Evolutionary conservation across 2,888 invertebrate genomes (phyloP).

Genomic region (Pyrrhosoma nymphula): DNA sequence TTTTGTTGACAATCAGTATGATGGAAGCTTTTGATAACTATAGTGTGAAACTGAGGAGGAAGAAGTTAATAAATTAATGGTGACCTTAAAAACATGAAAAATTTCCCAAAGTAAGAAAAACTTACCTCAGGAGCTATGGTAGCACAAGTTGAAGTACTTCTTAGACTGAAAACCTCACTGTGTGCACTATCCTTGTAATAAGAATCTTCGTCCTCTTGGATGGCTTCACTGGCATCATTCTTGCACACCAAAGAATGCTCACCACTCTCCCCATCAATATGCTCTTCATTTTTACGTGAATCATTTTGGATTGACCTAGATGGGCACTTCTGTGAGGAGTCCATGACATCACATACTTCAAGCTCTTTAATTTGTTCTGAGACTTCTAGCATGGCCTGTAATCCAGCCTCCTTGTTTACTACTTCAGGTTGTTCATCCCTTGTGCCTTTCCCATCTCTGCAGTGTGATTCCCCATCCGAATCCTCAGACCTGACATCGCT

Average conservation of each 20-base stretch:
- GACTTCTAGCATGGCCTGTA: slow-evolving; percentile 69
- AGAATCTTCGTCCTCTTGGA: not conserved
- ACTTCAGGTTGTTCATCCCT: slow-evolving; percentile 68
- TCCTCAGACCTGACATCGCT: slow-evolving; percentile 80
- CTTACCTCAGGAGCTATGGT: slow-evolving; percentile 93
- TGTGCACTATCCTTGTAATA: slow-evolving; percentile 66
- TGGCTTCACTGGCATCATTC: not conserved
- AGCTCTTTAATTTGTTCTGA: slow-evolving; percentile 72
- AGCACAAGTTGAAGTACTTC: slow-evolving; percentile 83
- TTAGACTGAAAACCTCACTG: slow-evolving; percentile 73
- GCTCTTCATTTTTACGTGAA: slow-evolving; percentile 74
- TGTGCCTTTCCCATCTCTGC: slow-evolving; percentile 80
- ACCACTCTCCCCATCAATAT: too few species aligned
- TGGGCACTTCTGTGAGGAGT: not conserved
- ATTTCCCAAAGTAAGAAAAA: too few species aligned
- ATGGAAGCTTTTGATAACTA: too few species aligned
- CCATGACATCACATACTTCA: slow-evolving; percentile 70
- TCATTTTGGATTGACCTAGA: slow-evolving; percentile 75
- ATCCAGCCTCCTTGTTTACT: slow-evolving; percentile 59
- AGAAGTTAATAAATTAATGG: too few species aligned
- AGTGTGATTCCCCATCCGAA: slow-evolving; percentile 82
- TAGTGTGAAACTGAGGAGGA: too few species aligned
- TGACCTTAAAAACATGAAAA: too few species aligned
- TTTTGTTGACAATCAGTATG: too few species aligned
- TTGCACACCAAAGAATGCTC: not conserved